phyloP scores from a whole-genome alignment of 2,797 vertebrate genomes.

The Enteromius paludinosus region DNA sequence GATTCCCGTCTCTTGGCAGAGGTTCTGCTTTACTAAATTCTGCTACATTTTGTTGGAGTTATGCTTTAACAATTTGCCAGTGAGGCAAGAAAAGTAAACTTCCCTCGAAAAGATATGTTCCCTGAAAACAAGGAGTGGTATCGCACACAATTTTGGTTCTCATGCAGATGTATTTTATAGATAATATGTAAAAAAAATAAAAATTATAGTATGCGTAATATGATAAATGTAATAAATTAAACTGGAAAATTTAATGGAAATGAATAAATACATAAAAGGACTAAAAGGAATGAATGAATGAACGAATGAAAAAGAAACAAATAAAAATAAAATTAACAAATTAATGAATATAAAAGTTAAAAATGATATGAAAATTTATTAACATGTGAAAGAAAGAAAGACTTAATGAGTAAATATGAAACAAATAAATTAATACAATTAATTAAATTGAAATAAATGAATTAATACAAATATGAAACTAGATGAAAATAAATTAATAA shows the following conservation, averaged over 20 bases:
- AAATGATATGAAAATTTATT: too few relatives aligned
- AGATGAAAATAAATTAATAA: background rate
- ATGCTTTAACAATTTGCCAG: slow-evolving; percentile 3
- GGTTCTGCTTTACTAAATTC: slow-evolving; percentile 1
- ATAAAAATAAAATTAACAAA: background rate
- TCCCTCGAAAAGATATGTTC: background rate
- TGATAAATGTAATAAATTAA: background rate
- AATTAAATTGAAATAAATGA: background rate
- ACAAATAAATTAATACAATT: background rate
- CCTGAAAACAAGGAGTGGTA: background rate
- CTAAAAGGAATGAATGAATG: background rate
- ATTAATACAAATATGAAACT: background rate
- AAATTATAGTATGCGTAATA: background rate
- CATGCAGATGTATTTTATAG: background rate
- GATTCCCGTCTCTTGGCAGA: slow-evolving; percentile 28
- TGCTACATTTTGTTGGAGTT: slow-evolving; percentile 7
- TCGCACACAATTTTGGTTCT: background rate
- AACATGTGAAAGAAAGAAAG: too few relatives aligned
- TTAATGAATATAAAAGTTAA: background rate
- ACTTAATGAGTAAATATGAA: background rate
- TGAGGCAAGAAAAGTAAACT: slow-evolving; percentile 20
- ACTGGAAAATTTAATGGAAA: background rate
- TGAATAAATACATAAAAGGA: background rate
- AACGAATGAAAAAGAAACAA: background rate
- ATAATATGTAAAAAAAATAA: background rate